phyloP scores from a whole-genome alignment of 2,888 invertebrate species.

The Scaptomyza reducta region DNA sequence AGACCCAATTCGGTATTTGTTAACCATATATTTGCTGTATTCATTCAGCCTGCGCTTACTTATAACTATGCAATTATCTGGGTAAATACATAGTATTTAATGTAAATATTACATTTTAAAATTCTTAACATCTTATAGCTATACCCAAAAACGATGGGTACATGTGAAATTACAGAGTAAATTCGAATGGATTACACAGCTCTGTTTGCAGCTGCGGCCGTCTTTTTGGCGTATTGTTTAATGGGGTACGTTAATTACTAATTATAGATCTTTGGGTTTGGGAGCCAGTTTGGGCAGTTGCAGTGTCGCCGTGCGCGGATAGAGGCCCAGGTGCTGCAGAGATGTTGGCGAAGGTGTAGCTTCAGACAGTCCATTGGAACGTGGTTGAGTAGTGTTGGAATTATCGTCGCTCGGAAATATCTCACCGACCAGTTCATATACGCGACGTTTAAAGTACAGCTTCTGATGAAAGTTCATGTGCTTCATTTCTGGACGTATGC shows the following conservation, averaged over 20 bases:
- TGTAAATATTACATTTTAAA: conserved; percentile 48
- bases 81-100: conserved; percentile 33
- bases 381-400: conserved; percentile 2
- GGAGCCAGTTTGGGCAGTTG: conserved; percentile 54
- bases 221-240: conserved; percentile 43
- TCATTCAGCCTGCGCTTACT: conserved; percentile 4
- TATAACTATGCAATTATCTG: conserved; percentile 4
- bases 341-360: conserved; percentile 22
- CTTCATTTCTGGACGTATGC: conserved; percentile 80
- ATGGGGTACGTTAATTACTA: conserved; percentile 6
- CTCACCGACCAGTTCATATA: conserved; percentile 79
- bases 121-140: conserved; percentile 36
- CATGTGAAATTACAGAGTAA: conserved; percentile 50
- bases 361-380: conserved; percentile 34
- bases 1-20: not conserved
- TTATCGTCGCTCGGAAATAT: conserved; percentile 58
- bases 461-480: conserved; percentile 81
- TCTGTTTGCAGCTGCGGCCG: conserved; percentile 31
- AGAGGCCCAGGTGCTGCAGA: conserved; percentile 34
- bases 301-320: conserved; percentile 38
- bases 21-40: conserved; percentile 12
- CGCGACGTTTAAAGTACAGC: conserved; percentile 79
- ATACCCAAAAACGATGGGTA: conserved; percentile 19
- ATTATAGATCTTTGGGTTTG: conserved; percentile 43
- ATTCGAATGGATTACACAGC: conserved; percentile 51